phyloP scores from a whole-genome alignment of 1,140 invertebrate genomes.

The Penaeus japonicus region DNA sequence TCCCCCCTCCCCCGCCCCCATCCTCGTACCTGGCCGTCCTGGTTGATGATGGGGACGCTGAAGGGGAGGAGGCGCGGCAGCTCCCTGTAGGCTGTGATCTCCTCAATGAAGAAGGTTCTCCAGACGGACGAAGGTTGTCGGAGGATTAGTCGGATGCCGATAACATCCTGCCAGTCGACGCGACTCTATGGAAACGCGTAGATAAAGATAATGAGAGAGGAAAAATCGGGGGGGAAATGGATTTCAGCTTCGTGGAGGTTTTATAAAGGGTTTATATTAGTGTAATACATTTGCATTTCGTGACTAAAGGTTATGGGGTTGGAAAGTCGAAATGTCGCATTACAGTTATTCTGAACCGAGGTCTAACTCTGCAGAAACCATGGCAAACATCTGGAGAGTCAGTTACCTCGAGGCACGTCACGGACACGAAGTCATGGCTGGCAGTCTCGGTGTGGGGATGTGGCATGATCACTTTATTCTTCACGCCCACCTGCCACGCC shows the following conservation, averaged over 20 bases:
- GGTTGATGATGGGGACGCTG: slow-evolving; percentile 51
- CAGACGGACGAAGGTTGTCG: slow-evolving; percentile 69
- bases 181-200: slow-evolving; percentile 60
- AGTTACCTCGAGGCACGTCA: slow-evolving; percentile 65
- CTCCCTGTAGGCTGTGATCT: slow-evolving; percentile 65
- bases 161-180: slow-evolving; percentile 62
- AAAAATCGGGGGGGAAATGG: neutral
- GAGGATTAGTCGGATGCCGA: slow-evolving; percentile 66
- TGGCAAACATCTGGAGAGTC: too few species aligned
- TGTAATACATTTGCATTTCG: neutral
- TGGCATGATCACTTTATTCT: slow-evolving; percentile 66
- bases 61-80: slow-evolving; percentile 55
- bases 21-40: slow-evolving; percentile 31
- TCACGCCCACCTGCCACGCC: slow-evolving; percentile 66
- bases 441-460: slow-evolving; percentile 66
- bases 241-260: neutral
- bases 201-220: neutral
- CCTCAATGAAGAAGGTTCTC: slow-evolving; percentile 68
- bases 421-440: slow-evolving; percentile 65
- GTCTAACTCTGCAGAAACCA: neutral
- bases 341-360: neutral
- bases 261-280: neutral
- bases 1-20: neutral
- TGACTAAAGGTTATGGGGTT: neutral
- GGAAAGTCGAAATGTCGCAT: neutral